Percentiles rank a stretch among this genome's conserved stretches.
These are phyloP conservation scores for Brachyopa scutellaris DNA, from an alignment of 2,888 invertebrate species.

Conservation along the genomic window DNA sequence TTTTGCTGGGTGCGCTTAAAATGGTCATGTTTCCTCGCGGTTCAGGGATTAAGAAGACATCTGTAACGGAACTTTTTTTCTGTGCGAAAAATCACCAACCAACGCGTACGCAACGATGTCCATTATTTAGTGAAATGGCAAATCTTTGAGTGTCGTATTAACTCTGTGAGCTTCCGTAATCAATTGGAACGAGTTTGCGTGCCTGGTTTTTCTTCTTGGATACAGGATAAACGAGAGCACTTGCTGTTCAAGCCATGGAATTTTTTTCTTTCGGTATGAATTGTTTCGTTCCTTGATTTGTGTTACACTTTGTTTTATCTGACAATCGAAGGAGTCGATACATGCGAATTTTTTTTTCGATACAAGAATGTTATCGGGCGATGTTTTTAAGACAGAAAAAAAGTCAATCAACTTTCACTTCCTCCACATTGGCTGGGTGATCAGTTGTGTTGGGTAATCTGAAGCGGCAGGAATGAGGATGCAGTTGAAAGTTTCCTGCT, in stretches of 20 bases:
- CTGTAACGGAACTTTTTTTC: constrained; percentile 42
- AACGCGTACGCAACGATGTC: constrained; percentile 30
- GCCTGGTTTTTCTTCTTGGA: constrained; percentile 20
- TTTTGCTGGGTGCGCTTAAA: constrained; percentile 14
- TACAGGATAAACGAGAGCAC: constrained; percentile 36
- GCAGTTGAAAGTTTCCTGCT: constrained; percentile 24
- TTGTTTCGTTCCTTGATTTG: constrained; percentile 52
- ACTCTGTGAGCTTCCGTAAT: constrained; percentile 60
- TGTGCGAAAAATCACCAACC: constrained; percentile 18
- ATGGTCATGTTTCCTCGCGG: constrained; percentile 39
- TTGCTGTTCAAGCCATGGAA: background rate
- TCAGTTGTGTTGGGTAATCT: constrained; percentile 54
- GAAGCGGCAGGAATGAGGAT: constrained; percentile 54
- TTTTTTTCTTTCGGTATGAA: constrained; percentile 42
- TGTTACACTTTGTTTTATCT: constrained; percentile 28
- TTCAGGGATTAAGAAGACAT: constrained; percentile 55
- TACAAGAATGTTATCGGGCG: constrained; percentile 43
- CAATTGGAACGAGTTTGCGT: constrained; percentile 60
- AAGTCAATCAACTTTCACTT: constrained; percentile 68
- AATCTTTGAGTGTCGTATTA: constrained; percentile 58
- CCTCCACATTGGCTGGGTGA: constrained; percentile 21
- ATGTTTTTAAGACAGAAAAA: constrained; percentile 19
- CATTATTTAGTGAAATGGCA: constrained; percentile 63
- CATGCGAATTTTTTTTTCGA: constrained; percentile 22
- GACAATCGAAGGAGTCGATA: constrained; percentile 42